A percentile compares a stretch with the other conserved stretches of the same genome.
Conservation (phyloP, 2,888 invertebrate species). For the Theristus sp. region DNA sequence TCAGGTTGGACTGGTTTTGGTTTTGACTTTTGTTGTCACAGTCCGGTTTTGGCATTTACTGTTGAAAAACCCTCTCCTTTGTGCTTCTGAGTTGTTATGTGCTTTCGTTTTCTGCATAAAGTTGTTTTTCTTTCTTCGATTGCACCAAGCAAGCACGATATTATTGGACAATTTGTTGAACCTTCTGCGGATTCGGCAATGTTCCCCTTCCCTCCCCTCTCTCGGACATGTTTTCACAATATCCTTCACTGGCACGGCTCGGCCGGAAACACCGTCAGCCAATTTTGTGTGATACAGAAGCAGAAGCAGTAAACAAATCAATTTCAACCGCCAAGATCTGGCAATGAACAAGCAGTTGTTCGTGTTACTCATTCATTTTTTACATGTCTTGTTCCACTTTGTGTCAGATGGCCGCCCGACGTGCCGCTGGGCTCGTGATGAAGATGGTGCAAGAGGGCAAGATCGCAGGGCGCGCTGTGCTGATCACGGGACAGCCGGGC, state of each 20-base stretch:
- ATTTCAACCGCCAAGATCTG: not conserved
- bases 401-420: conserved; percentile 53
- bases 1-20: not conserved
- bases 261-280: not conserved
- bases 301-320: not conserved
- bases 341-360: not conserved
- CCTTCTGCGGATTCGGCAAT: too few species aligned
- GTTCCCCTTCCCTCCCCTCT: not conserved
- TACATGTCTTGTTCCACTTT: conserved; percentile 28
- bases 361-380: not conserved
- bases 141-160: too few species aligned
- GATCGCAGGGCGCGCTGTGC: conserved; percentile 81
- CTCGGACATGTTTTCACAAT: not conserved
- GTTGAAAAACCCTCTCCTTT: too few species aligned
- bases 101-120: not conserved
- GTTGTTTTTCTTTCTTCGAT: not conserved
- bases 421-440: conserved; percentile 80
- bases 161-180: too few species aligned
- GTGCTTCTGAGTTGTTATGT: not conserved
- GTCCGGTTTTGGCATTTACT: too few species aligned
- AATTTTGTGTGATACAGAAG: not conserved
- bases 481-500: conserved; percentile 38
- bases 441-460: conserved; percentile 98
- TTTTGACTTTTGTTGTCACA: too few species aligned
- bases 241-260: not conserved